Base-by-base conservation (phyloP, 1,140 invertebrate species). In the Pinna nobilis region DNA sequence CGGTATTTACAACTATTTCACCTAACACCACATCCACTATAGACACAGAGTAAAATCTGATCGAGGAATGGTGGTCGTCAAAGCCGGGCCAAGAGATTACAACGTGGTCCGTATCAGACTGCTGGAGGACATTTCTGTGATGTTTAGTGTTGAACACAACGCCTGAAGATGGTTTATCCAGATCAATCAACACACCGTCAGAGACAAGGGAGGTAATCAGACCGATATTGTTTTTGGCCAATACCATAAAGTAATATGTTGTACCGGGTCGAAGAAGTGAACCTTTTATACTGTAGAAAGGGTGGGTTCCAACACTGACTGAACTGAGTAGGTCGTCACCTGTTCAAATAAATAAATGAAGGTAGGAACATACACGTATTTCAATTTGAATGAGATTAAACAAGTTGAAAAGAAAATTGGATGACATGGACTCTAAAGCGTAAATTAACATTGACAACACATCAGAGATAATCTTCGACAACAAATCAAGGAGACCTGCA, bases 11-110 rank as follows among this genome's bases (percentile, higher is more conserved):
- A 18, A 66, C 25, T 18, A 33, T 33, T 23, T 6, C 7, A 3
- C 6, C 47, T n/a, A 18, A 18, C 7, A 35, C 32, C 5, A 15
- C 20, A 32, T 50, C 63, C 20, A 20, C 23, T n/a, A 66, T 30
- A 30, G 18, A 20, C 3, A 66, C 49, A 15, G 39, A 25, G 57
- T 70, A 81, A 23, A 28, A 49, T 13, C 39, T 33, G 23, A 81
- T 64, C 9, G 41, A 71, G 2, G 77, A 79, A 35, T 79, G 77
- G 6, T 53, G 30, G 44, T 81, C 80, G n/a, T 81, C 61, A 61
- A 81, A 81, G 3, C 80, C 80, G 37, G 70, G 74, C 77, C 74
- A 79, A 1, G 80, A 81, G 25, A 63, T 64, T 18, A 39, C 32
- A 30, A 81, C 3, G 2, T 28, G n/a, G 11, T 47, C 55, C 18